These are phyloP conservation scores for Mystacides longicornis DNA, from an alignment of 2,888 invertebrate species.

Conservation along the genomic window DNA sequence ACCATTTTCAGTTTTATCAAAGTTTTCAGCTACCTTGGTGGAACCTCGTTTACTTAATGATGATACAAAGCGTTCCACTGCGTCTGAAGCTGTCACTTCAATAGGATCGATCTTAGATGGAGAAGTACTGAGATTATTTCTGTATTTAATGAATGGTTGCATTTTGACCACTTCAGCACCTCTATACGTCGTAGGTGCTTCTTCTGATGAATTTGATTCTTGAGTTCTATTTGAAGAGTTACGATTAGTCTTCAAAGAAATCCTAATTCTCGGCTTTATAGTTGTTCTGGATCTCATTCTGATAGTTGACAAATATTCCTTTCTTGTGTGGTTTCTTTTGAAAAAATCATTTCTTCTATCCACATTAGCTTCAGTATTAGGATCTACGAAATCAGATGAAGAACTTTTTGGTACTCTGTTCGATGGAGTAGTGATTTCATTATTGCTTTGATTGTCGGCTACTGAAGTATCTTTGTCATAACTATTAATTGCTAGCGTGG, in stretches of 20 bases:
- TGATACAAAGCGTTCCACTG: conserved; percentile 42
- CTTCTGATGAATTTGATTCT: background rate
- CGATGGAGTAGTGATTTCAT: conserved; percentile 17
- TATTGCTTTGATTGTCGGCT: conserved; percentile 12
- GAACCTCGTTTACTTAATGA: conserved; percentile 47
- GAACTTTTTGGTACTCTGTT: conserved; percentile 15
- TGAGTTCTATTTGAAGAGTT: conserved; percentile 11
- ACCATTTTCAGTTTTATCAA: conserved; percentile 27
- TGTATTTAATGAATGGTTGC: conserved; percentile 18
- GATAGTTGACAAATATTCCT: conserved; percentile 28
- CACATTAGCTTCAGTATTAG: conserved; percentile 9
- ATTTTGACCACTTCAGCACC: conserved; percentile 22
- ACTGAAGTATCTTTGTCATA: conserved; percentile 28
- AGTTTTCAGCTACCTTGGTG: conserved; percentile 36
- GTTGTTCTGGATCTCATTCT: conserved; percentile 26
- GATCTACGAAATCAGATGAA: conserved; percentile 4
- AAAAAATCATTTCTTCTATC: conserved; percentile 16
- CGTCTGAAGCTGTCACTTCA: conserved; percentile 39
- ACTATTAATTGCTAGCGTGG: conserved; percentile 34
- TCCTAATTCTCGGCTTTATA: conserved; percentile 26
- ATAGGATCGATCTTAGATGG: conserved; percentile 47
- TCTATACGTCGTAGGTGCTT: conserved; percentile 18
- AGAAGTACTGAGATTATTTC: conserved; percentile 35
- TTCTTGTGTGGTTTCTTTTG: conserved; percentile 23
- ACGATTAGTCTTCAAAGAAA: conserved; percentile 32